Conservation (phyloP, 2,797 vertebrate species). For the Ciconia nigra region DNA sequence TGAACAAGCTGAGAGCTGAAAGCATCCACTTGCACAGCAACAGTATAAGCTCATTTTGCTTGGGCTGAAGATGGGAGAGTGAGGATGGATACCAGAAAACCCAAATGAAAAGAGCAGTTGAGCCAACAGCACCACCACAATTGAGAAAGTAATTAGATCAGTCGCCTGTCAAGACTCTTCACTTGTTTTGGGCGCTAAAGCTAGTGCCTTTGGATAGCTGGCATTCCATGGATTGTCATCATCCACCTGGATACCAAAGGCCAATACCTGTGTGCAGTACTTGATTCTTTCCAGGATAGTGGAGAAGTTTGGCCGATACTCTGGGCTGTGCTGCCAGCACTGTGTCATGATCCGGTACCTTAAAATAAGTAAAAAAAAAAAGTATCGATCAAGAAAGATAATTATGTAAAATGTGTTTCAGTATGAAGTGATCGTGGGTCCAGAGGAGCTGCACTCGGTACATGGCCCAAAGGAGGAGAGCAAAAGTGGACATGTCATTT, state of each 20-base stretch:
- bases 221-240: neutral
- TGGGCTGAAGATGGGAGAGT: neutral
- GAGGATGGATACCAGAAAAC: neutral
- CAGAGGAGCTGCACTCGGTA: neutral
- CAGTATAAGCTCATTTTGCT: neutral
- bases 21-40: neutral
- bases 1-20: neutral
- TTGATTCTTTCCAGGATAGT: constrained; percentile 90
- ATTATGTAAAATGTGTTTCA: neutral
- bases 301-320: constrained; percentile 88
- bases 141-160: neutral
- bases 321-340: constrained; percentile 93
- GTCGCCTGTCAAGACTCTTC: neutral
- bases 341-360: constrained; percentile 93
- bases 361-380: neutral
- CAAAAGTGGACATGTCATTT: neutral
- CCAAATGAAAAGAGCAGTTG: neutral
- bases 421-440: neutral
- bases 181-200: neutral
- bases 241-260: neutral
- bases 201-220: neutral
- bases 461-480: neutral
- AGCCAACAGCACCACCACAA: neutral
- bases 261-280: constrained; percentile 89
- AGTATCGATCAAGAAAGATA: neutral